Percentiles rank a stretch among this genome's conserved stretches.
phyloP scores from a whole-genome alignment of 1,140 invertebrate species.

The Prorops nasuta region DNA sequence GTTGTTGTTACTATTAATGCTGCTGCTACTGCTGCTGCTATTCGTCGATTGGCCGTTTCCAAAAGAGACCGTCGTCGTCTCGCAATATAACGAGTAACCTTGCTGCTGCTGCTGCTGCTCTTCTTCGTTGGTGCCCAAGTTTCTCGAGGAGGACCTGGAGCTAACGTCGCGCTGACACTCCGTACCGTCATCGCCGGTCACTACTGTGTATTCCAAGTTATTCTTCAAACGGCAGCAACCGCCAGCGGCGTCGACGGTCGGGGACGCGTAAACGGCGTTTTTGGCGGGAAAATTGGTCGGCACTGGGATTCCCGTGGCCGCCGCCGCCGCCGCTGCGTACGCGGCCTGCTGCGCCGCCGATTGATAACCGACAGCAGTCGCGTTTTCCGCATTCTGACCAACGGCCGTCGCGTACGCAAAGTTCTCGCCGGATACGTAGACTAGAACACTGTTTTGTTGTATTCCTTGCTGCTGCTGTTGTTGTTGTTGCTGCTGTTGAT shows the following conservation, averaged over 20 bases:
- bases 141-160: neutral
- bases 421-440: constrained; percentile 54
- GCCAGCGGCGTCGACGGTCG: neutral
- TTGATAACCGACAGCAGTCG: constrained; percentile 33
- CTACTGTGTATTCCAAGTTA: too few species aligned
- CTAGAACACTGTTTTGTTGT: constrained; percentile 50
- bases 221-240: constrained; percentile 24
- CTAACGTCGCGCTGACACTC: constrained; percentile 1
- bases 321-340: constrained; percentile 24
- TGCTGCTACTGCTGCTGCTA: neutral
- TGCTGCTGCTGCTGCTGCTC: too few species aligned
- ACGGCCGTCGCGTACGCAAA: constrained; percentile 50
- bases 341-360: constrained; percentile 23
- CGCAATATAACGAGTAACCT: too few species aligned
- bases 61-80: too few species aligned
- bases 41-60: constrained; percentile 15
- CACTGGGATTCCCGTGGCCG: constrained; percentile 22
- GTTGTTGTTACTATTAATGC: neutral
- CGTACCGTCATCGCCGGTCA: neutral
- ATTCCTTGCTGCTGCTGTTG: constrained; percentile 25
- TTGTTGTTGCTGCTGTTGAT: constrained; percentile 11
- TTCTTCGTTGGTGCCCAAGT: constrained; percentile 12
- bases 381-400: constrained; percentile 45
- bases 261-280: constrained; percentile 24
- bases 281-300: constrained; percentile 26